Evolutionary conservation across 2,797 vertebrate species (phyloP).

Genomic region (Mormyrus proboscirostris): DNA sequence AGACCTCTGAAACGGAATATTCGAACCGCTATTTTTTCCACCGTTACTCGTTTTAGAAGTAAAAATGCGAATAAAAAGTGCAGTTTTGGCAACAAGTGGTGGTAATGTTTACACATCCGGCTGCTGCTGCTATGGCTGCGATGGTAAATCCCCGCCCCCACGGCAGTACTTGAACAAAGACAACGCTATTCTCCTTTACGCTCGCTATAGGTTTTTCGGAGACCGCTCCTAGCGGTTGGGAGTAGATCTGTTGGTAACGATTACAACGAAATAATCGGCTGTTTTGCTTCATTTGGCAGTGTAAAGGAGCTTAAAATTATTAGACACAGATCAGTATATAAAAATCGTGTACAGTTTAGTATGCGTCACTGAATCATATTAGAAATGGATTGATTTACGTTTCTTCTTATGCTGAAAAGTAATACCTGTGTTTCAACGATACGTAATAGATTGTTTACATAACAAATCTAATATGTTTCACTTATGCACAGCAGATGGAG

Average conservation of each 20-base stretch:
- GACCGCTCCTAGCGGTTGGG: background rate
- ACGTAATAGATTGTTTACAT: background rate
- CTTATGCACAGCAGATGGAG: slow-evolving; percentile 18
- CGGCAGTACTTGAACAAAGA: background rate
- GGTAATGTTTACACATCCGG: slow-evolving; percentile 18
- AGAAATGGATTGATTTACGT: background rate
- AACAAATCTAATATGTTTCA: background rate
- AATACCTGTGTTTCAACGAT: background rate
- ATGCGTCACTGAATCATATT: background rate
- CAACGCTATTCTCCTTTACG: background rate
- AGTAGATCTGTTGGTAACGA: background rate
- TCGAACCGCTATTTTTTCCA: background rate
- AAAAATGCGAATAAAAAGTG: background rate
- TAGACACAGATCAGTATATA: background rate
- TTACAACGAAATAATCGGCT: background rate
- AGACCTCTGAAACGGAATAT: background rate
- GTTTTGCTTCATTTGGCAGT: background rate
- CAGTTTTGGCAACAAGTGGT: background rate
- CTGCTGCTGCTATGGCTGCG: slow-evolving; percentile 24
- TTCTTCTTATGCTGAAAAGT: background rate
- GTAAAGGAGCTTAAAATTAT: background rate
- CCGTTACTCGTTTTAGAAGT: background rate
- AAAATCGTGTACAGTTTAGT: background rate
- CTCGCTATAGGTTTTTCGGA: background rate
- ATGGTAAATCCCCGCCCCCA: background rate